Base-by-base conservation (phyloP, 2,113 vertebrate species). In the Copsychus sechellarum region DNA sequence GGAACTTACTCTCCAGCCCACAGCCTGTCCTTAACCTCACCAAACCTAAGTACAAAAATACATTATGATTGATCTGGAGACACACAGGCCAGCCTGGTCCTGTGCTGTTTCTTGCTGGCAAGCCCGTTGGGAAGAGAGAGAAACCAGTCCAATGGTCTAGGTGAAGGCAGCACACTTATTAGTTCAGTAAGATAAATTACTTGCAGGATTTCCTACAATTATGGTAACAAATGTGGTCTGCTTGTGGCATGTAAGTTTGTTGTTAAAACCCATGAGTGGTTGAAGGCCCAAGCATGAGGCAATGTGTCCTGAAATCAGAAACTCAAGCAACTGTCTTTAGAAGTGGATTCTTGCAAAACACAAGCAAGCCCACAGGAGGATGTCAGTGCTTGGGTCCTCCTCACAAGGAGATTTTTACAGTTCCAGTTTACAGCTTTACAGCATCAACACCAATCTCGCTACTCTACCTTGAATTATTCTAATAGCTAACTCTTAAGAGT, bases 231-330 rank as follows among this genome's bases (percentile, higher is more conserved):
- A 62, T 8, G 26, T 13, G 22, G 29, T 57, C 54, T 90, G 22
- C 31, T 80, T 58, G 29, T 0, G 0, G 50, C 72, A 70, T 1
- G 0, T 38, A 67, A 77, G 51, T 72, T 56, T 78, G 25, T 26
- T 92, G 50, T 42, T 66, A 90, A 91, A 90, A 90, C 45, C 48
- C 4, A 1, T 2, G 9, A 85, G 43, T 8, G 40, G 47, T 26
- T 78, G 60, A 87, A 73, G 54, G 54, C 38, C 91, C 16, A 8
- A 87, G 66, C 81, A 66, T 26, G 24, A 70, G 34, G 56, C 43
- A 88, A 25, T 0, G 0, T 5, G 19, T 54, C 62, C 79, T 58
- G 22, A 93, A 70, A 73, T 7, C 38, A 71, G 56, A 78, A 83
- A 85, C 1, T 0, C 23, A 47, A 92, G 43, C 16, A 74, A 36